These are phyloP conservation scores for Dasypogon diadema DNA, from an alignment of 2,888 invertebrate genomes.

Conservation along the genomic window DNA sequence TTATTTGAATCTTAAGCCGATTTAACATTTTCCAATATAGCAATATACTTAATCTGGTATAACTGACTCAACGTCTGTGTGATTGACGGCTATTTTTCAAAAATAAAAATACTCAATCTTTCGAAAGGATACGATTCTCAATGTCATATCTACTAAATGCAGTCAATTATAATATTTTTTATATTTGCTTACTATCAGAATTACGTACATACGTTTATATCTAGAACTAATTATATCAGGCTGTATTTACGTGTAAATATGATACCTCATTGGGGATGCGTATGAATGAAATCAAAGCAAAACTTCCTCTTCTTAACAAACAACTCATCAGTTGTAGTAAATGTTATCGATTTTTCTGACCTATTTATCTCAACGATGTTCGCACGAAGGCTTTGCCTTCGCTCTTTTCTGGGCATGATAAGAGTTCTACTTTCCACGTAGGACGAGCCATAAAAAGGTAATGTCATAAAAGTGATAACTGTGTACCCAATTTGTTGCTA, in stretches of 20 bases:
- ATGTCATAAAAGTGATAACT: neutral
- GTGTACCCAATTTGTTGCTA: neutral
- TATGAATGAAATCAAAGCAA: neutral
- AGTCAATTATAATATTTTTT: no score
- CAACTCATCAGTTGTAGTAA: neutral
- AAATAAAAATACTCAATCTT: no score
- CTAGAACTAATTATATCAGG: no score
- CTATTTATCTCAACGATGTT: neutral
- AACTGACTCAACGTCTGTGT: no score
- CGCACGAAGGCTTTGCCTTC: neutral
- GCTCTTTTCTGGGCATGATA: neutral
- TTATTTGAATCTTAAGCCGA: no score
- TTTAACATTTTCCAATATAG: no score
- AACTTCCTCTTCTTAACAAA: neutral
- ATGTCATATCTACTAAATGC: no score
- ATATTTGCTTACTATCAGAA: no score
- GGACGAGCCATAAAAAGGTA: slow-evolving; percentile 1
- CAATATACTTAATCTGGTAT: no score
- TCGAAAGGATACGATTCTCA: no score
- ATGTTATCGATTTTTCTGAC: slow-evolving; percentile 6
- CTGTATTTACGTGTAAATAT: neutral
- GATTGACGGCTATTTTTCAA: no score
- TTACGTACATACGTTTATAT: no score
- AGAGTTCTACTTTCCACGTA: neutral
- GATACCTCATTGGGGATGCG: neutral